phyloP scores from a whole-genome alignment of 2,113 vertebrate species.

The Lynx canadensis region DNA sequence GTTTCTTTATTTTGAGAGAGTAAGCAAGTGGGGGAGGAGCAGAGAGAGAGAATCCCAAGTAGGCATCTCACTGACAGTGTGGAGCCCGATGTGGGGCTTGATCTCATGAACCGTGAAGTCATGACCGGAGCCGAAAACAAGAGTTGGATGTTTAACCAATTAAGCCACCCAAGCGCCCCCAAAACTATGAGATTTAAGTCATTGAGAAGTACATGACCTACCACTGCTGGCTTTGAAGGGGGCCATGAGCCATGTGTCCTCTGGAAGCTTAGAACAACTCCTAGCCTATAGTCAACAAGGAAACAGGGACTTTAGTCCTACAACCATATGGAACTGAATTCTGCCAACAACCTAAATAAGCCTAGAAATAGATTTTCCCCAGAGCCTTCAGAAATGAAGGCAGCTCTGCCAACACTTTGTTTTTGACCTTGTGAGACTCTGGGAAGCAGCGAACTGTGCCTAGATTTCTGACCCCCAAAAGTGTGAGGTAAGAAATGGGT shows the following conservation, averaged over 20 bases:
- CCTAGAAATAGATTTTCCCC: background rate
- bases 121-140: too few species aligned
- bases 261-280: background rate
- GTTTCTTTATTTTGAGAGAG: too few species aligned
- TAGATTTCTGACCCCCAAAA: background rate
- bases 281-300: background rate
- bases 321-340: background rate
- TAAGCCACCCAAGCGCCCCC: too few species aligned
- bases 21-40: too few species aligned
- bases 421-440: background rate
- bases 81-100: too few species aligned
- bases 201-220: background rate
- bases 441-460: background rate
- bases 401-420: background rate
- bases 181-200: background rate
- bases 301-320: background rate
- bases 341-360: background rate
- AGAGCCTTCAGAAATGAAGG: background rate
- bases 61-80: too few species aligned
- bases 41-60: too few species aligned
- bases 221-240: background rate
- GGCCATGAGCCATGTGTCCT: background rate
- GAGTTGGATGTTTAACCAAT: too few species aligned
- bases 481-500: background rate
- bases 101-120: too few species aligned